These are phyloP conservation scores for Lagopus leucura DNA, from an alignment of 2,113 vertebrate species.

Conservation along the genomic window DNA sequence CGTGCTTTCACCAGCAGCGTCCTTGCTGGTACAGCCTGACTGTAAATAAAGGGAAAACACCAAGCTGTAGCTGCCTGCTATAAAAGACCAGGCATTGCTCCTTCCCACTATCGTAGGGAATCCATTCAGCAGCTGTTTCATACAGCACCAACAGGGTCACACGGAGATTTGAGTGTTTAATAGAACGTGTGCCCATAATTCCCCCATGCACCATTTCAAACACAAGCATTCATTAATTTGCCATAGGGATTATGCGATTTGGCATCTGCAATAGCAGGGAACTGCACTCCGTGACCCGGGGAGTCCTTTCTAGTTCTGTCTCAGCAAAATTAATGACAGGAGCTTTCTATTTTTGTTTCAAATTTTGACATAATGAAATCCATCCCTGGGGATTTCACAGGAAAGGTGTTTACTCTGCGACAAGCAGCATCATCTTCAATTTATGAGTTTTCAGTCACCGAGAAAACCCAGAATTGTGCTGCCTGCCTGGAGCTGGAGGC, in stretches of 20 bases:
- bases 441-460: not conserved
- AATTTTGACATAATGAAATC: conserved; percentile 1
- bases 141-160: conserved; percentile 5
- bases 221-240: conserved; percentile 3
- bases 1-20: not conserved
- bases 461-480: not conserved
- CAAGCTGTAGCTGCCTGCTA: not conserved
- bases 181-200: conserved; percentile 5
- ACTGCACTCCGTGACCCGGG: not conserved
- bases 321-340: not conserved
- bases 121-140: conserved; percentile 24
- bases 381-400: not conserved
- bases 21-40: not conserved
- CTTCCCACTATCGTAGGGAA: not conserved
- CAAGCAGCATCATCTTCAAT: not conserved
- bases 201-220: conserved; percentile 17
- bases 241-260: not conserved
- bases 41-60: not conserved
- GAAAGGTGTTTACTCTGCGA: not conserved
- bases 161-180: conserved; percentile 15
- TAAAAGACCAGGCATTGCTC: not conserved
- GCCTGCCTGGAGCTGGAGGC: not conserved
- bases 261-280: not conserved
- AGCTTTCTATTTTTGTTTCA: not conserved
- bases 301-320: not conserved